Base-by-base conservation (phyloP, 2,888 invertebrate species). In the Andrena dorsata region DNA sequence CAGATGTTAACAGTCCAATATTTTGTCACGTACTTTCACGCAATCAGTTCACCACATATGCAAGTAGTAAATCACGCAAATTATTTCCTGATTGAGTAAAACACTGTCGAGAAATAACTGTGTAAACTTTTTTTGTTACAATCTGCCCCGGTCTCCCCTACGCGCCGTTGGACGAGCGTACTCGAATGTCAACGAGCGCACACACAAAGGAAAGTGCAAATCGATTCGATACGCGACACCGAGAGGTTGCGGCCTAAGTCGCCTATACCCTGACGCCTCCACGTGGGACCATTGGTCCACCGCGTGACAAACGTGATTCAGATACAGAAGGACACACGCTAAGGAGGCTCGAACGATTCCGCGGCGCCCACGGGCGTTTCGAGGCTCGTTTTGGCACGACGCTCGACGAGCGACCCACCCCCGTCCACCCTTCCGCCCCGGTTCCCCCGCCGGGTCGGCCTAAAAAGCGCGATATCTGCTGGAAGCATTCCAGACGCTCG, bases 401-500 rank as follows among this genome's bases (percentile, higher is more conserved):
- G 61, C 69, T 76, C 80, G 70, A 73, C 65, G 74, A 77, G 78
- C 75, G 68, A 64, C 63, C 73, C 76, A 61, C 35, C 23, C 10
- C 2, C 26, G n/a, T 7, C 35, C 10, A 13, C n/a, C 30, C 30
- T 41, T 41, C 49, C n/a, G 51, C n/a, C 35, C 73, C 53, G 58
- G 71, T 83, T 86, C 80, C 84, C 16, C 1, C 79, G 30, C 35
- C 53, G 51, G 76, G 47, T 61, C 73, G 69, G 60, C 65, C 74
- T 65, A 65, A 76, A 86, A 77, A 82, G 74, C 82, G 70, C 66
- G 80, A 78, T 78, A 78, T 75, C 77, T 75, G 53, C 82, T 86
- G 84, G 86, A 84, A 72, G 16, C 66, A 47, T 79, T 86, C 86
- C 86, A 86, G 84, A 78, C 82, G 75, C 83, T 79, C 61, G 1